Evolutionary conservation across 1,140 invertebrate species (phyloP).

Genomic region (Drosophila nikananu): DNA sequence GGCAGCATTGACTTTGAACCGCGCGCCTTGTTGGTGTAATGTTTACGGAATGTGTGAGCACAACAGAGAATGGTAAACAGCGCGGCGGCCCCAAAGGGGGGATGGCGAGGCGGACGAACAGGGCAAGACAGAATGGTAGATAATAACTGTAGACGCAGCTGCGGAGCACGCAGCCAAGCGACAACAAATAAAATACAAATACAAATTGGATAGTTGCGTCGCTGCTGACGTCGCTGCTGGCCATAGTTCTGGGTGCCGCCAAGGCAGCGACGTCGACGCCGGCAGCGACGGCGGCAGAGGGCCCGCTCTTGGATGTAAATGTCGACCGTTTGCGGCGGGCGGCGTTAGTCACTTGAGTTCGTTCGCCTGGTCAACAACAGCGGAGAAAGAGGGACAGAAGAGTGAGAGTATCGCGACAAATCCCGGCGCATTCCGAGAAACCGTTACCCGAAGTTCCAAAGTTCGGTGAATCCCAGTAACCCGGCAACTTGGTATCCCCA

Average conservation of each 20-base stretch:
- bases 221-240: slow-evolving; percentile 31
- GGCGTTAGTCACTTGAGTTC: slow-evolving; percentile 78
- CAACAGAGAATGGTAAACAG: slow-evolving; percentile 75
- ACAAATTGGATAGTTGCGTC: slow-evolving; percentile 56
- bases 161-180: slow-evolving; percentile 31
- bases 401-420: slow-evolving; percentile 15
- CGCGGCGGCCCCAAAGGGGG: neutral
- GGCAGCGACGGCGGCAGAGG: slow-evolving; percentile 33
- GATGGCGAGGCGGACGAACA: neutral
- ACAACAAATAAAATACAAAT: slow-evolving; percentile 73
- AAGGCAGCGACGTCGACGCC: slow-evolving; percentile 25
- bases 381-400: slow-evolving; percentile 15
- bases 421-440: slow-evolving; percentile 31
- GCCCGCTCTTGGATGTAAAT: slow-evolving; percentile 71
- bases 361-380: slow-evolving; percentile 73
- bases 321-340: slow-evolving; percentile 63
- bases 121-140: slow-evolving; percentile 46
- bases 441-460: slow-evolving; percentile 6
- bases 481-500: neutral
- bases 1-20: slow-evolving; percentile 78
- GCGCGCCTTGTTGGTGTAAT: slow-evolving; percentile 58
- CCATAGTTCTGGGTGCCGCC: slow-evolving; percentile 30
- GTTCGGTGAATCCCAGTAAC: slow-evolving; percentile 11
- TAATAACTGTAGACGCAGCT: slow-evolving; percentile 52
- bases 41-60: slow-evolving; percentile 82